These are phyloP conservation scores for Hyposmocoma kahamanoa DNA, from an alignment of 1,140 invertebrate species.

Conservation along the genomic window DNA sequence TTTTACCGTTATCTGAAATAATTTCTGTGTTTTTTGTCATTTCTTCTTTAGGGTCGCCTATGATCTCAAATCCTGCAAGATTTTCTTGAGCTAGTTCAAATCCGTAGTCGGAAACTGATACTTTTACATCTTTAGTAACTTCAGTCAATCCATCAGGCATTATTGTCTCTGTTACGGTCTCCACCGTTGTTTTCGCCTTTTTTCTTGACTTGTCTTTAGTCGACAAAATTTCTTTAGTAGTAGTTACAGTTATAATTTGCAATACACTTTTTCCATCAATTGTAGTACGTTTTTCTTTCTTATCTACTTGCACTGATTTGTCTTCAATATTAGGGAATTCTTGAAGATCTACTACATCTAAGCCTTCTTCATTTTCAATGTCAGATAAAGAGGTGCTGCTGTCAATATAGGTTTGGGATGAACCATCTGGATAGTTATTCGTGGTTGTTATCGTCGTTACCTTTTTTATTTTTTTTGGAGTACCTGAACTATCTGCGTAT, in stretches of 20 bases:
- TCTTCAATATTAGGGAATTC: slow-evolving; percentile 50
- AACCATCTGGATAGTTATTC: slow-evolving; percentile 66
- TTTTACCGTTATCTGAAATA: slow-evolving; percentile 36
- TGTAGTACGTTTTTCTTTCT: slow-evolving; percentile 38
- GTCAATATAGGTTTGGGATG: slow-evolving; percentile 53
- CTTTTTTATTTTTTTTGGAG: slow-evolving; percentile 57
- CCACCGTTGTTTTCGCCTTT: slow-evolving; percentile 62
- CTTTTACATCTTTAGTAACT: slow-evolving; percentile 64
- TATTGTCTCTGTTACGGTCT: slow-evolving; percentile 58
- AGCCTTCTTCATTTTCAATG: slow-evolving; percentile 31
- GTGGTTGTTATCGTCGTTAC: slow-evolving; percentile 54
- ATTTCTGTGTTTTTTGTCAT: slow-evolving; percentile 36
- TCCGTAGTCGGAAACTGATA: slow-evolving; percentile 50
- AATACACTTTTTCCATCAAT: slow-evolving; percentile 51
- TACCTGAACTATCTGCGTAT: slow-evolving; percentile 43
- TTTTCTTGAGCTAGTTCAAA: slow-evolving; percentile 30
- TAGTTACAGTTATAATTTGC: slow-evolving; percentile 59
- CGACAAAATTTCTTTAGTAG: slow-evolving; percentile 55
- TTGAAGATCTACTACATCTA: slow-evolving; percentile 37
- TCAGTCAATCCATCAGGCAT: slow-evolving; percentile 55
- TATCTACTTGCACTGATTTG: slow-evolving; percentile 42
- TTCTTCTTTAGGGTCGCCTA: slow-evolving; percentile 39
- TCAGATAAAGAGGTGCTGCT: slow-evolving; percentile 44
- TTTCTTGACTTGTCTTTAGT: slow-evolving; percentile 42
- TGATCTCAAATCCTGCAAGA: slow-evolving; percentile 41